phyloP scores from a whole-genome alignment of 2,113 vertebrate genomes.

The Benitochromis conjunctus region DNA sequence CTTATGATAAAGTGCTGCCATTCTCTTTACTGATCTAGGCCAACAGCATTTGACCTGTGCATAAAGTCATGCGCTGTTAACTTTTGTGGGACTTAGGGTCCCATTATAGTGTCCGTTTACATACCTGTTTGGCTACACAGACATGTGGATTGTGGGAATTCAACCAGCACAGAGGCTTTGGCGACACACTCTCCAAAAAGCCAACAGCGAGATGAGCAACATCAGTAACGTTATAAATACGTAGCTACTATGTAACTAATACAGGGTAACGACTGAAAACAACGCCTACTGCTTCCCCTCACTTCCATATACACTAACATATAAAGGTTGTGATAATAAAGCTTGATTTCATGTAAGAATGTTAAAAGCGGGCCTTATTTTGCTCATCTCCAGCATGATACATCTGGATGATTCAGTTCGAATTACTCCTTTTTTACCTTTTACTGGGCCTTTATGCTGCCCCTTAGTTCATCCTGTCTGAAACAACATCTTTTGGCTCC shows the following conservation, averaged over 20 bases:
- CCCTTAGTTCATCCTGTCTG: background rate
- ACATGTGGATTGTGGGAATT: background rate
- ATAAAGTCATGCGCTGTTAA: background rate
- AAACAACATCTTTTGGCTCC: background rate
- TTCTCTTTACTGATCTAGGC: background rate
- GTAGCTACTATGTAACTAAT: background rate
- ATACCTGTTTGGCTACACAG: background rate
- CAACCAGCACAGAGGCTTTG: background rate
- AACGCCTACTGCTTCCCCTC: background rate
- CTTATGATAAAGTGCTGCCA: background rate
- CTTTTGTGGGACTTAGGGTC: background rate
- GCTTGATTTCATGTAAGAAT: background rate
- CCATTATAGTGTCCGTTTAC: rapidly evolving
- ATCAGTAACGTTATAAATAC: background rate
- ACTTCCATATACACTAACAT: background rate
- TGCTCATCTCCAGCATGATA: background rate
- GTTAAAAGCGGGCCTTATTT: background rate
- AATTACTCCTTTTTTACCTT: background rate
- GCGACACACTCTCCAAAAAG: background rate
- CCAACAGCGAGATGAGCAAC: background rate
- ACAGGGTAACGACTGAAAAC: background rate
- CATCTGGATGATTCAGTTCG: background rate
- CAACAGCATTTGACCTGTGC: background rate
- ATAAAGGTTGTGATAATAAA: background rate
- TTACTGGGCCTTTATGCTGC: background rate